Evolutionary conservation across 2,888 invertebrate genomes (phyloP).

Genomic region (Heliconius cydno): DNA sequence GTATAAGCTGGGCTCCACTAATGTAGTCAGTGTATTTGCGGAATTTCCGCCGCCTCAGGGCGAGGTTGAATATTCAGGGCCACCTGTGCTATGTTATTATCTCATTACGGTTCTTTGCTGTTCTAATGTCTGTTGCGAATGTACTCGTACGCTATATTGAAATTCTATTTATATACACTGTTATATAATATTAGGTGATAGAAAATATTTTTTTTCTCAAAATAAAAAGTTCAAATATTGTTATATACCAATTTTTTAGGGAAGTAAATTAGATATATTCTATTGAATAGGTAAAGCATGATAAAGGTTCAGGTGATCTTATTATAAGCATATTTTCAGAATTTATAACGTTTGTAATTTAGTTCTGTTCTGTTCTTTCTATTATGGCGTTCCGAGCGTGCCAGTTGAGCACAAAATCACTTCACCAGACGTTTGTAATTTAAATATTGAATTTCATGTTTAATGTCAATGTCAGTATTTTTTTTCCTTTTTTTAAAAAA

Average conservation of each 20-base stretch:
- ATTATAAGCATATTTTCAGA: neutral
- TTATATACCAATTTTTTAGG: too few relatives aligned
- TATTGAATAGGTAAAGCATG: neutral
- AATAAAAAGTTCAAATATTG: too few relatives aligned
- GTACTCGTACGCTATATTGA: neutral
- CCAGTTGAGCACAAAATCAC: too few relatives aligned
- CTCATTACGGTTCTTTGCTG: constrained; percentile 32
- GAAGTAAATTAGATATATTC: too few relatives aligned
- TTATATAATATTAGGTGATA: neutral
- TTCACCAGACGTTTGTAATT: too few relatives aligned
- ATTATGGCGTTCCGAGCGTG: too few relatives aligned
- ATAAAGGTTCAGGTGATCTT: neutral
- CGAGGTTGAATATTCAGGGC: constrained; percentile 34
- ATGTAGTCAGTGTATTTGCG: constrained; percentile 27
- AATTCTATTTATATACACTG: neutral
- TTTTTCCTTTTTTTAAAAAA: neutral
- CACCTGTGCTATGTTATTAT: constrained; percentile 34
- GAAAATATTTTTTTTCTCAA: too few relatives aligned
- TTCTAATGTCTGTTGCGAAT: constrained; percentile 18
- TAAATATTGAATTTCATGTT: too few relatives aligned
- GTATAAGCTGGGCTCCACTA: constrained; percentile 2
- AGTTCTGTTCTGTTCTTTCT: too few relatives aligned
- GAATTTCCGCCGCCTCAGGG: constrained; percentile 23
- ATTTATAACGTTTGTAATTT: neutral
- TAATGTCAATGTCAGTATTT: neutral